phyloP scores from a whole-genome alignment of 64 coral and sea anemone genomes.

The Dendronephthya gigantea region DNA sequence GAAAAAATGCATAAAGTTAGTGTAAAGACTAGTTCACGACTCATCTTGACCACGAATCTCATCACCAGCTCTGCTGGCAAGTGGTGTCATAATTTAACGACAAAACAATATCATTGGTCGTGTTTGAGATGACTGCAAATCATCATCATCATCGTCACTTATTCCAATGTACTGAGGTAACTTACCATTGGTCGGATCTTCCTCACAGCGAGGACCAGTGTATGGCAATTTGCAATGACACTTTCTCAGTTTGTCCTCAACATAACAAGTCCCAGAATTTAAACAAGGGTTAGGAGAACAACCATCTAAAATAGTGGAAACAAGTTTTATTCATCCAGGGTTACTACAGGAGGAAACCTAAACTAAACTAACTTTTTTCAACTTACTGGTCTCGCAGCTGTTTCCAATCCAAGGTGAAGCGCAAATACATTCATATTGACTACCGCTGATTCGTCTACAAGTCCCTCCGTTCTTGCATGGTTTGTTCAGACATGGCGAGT shows the following conservation, averaged over 20 bases:
- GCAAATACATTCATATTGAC: not conserved
- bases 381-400: not conserved
- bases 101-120: not conserved
- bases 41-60: too few relatives aligned
- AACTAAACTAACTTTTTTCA: too few relatives aligned
- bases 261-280: not conserved
- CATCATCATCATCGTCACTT: not conserved
- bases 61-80: too few relatives aligned
- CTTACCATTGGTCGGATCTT: not conserved
- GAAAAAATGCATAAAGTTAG: not conserved
- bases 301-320: not conserved
- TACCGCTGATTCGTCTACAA: not conserved
- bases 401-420: not conserved
- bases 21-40: too few relatives aligned
- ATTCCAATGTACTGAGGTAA: not conserved
- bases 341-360: too few relatives aligned
- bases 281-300: slow-evolving; percentile 8
- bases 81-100: too few relatives aligned
- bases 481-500: not conserved
- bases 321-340: too few relatives aligned
- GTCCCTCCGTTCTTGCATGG: slow-evolving; percentile 11
- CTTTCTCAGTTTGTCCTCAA: not conserved
- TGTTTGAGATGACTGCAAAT: not conserved
- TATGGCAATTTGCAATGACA: slow-evolving; percentile 9
- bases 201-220: not conserved